Evolutionary conservation across 2,888 invertebrate genomes (phyloP).

Genomic region (Graphium colonna): DNA sequence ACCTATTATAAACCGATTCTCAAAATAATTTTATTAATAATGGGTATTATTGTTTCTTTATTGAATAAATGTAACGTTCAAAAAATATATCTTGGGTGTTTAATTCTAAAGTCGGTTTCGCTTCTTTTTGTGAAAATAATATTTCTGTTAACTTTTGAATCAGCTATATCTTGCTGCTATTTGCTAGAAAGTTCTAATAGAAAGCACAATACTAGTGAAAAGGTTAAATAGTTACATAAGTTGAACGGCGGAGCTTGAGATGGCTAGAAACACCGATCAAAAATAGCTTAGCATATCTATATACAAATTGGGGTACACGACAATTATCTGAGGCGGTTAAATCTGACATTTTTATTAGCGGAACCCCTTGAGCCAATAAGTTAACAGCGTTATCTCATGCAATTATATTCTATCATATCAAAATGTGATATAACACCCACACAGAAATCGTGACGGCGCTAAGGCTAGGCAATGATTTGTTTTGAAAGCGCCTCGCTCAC

Average conservation of each 20-base stretch:
- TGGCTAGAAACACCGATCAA: not conserved
- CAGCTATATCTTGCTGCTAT: not conserved
- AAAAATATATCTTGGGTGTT: too few species aligned
- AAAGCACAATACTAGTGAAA: not conserved
- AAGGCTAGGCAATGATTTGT: slow-evolving; percentile 54
- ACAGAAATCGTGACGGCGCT: slow-evolving; percentile 48
- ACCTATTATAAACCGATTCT: too few species aligned
- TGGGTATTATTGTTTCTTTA: too few species aligned
- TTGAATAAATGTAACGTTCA: too few species aligned
- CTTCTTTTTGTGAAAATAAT: too few species aligned
- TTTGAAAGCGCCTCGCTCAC: slow-evolving; percentile 45
- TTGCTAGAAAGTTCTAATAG: not conserved
- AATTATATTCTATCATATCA: slow-evolving; percentile 42
- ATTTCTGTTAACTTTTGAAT: too few species aligned
- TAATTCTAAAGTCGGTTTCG: too few species aligned
- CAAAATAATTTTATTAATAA: too few species aligned
- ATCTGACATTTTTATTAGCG: slow-evolving; percentile 14
- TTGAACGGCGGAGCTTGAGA: not conserved
- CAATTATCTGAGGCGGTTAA: slow-evolving; percentile 5
- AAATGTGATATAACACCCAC: slow-evolving; percentile 50
- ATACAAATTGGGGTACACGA: not conserved
- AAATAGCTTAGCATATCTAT: not conserved
- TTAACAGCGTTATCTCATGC: slow-evolving; percentile 26
- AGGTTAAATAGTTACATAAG: not conserved
- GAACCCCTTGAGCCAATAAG: slow-evolving; percentile 19